phyloP scores from a whole-genome alignment of 1,140 invertebrate genomes.

The Steinernema feltiae region DNA sequence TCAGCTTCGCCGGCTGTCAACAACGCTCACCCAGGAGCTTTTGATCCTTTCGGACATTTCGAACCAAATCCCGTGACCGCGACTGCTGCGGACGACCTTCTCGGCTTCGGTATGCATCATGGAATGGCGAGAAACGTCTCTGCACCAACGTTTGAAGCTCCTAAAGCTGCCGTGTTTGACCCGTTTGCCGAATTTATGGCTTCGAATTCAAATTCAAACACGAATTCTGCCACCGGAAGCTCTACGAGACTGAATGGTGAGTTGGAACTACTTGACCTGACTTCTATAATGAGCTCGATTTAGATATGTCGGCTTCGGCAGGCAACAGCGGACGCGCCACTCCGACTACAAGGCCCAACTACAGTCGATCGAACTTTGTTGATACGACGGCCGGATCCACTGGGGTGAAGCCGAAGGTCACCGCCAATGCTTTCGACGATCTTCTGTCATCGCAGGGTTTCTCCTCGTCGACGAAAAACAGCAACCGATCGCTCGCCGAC shows the following conservation, averaged over 20 bases:
- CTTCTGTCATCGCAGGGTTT: conserved; percentile 48
- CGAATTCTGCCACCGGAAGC: neutral
- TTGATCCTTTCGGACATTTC: neutral
- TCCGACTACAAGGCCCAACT: conserved; percentile 33
- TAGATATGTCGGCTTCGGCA: conserved; percentile 21
- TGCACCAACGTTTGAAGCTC: conserved; percentile 23
- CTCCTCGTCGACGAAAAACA: conserved; percentile 28
- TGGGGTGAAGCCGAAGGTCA: conserved; percentile 33
- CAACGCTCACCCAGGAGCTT: neutral
- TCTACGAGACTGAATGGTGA: neutral
- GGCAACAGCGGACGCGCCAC: conserved; percentile 33
- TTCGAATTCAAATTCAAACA: neutral
- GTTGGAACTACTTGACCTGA: neutral
- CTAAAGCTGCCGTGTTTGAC: conserved; percentile 21
- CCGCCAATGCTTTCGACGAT: conserved; percentile 44
- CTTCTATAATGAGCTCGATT: neutral
- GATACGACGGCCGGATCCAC: conserved; percentile 31
- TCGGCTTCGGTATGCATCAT: conserved; percentile 20
- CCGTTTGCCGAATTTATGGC: conserved; percentile 42
- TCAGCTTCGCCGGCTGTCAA: neutral
- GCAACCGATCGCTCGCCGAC: conserved; percentile 43
- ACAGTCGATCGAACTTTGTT: conserved; percentile 37
- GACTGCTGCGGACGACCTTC: conserved; percentile 17
- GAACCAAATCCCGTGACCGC: conserved; percentile 7
- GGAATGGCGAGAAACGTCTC: conserved; percentile 29